These are phyloP conservation scores for Erpetoichthys calabaricus DNA, from an alignment of 2,797 vertebrate species.

Conservation along the genomic window DNA sequence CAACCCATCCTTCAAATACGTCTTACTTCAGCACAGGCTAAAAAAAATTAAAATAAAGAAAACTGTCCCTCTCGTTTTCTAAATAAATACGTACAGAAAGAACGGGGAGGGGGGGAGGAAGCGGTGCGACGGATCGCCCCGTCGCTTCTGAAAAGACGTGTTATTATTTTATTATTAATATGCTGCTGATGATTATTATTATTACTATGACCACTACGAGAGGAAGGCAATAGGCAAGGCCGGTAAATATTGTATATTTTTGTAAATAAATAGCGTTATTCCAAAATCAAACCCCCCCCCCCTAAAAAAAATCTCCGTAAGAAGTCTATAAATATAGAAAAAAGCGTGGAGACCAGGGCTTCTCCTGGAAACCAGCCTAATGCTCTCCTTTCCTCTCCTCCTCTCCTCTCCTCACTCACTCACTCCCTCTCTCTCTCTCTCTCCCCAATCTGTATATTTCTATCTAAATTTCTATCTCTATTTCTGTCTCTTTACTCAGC, in stretches of 20 bases:
- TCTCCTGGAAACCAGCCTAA: slow-evolving; percentile 62
- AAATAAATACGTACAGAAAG: slow-evolving; percentile 5
- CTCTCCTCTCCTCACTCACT: slow-evolving; percentile 52
- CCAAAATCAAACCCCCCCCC: no score
- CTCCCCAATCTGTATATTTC: slow-evolving; percentile 61
- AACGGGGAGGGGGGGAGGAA: no score
- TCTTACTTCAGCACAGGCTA: neutral
- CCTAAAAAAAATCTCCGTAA: slow-evolving; percentile 16
- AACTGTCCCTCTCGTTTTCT: neutral
- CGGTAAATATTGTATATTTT: no score
- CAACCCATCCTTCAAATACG: slow-evolving; percentile 79
- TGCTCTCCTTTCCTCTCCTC: slow-evolving; percentile 56
- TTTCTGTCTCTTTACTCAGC: slow-evolving; percentile 74
- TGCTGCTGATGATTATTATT: no score
- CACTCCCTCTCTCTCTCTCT: slow-evolving; percentile 53
- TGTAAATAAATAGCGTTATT: no score
- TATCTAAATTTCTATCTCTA: slow-evolving; percentile 61
- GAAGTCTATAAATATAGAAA: slow-evolving; percentile 24
- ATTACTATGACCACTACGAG: no score
- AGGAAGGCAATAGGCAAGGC: no score
- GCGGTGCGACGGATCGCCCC: neutral
- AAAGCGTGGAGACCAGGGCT: slow-evolving; percentile 31
- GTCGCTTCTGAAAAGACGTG: slow-evolving; percentile 29
- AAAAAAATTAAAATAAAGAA: neutral
- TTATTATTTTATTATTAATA: no score